Evolutionary conservation across 2,888 invertebrate species (phyloP).

Genomic region (Argyra leucocephala): DNA sequence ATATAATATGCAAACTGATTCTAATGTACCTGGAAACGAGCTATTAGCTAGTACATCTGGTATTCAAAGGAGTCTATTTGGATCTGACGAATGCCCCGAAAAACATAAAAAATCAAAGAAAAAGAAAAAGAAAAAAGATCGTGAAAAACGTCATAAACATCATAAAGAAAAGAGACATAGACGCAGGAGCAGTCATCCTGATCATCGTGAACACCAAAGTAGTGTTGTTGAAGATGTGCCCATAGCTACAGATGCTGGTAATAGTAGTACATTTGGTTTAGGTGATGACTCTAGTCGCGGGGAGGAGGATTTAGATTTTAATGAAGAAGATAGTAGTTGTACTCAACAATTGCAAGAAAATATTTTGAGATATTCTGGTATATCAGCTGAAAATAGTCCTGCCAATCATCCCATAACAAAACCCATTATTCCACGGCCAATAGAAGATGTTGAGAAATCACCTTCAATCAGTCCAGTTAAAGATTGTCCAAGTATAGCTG

Average conservation of each 20-base stretch:
- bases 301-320: constrained; percentile 50
- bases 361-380: constrained; percentile 38
- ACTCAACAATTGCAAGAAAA: constrained; percentile 38
- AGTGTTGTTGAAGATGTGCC: background rate
- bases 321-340: constrained; percentile 44
- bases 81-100: constrained; percentile 34
- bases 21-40: constrained; percentile 26
- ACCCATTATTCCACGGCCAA: constrained; percentile 35
- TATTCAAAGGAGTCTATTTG: background rate
- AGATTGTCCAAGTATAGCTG: background rate
- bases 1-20: constrained; percentile 20
- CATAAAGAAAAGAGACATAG: constrained; percentile 59
- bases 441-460: constrained; percentile 32
- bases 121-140: constrained; percentile 69
- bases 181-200: constrained; percentile 28
- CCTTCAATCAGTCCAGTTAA: constrained; percentile 21
- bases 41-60: constrained; percentile 11
- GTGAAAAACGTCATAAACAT: constrained; percentile 62
- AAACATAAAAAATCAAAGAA: constrained; percentile 65
- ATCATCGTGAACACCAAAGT: constrained; percentile 23
- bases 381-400: constrained; percentile 40
- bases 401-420: constrained; percentile 40
- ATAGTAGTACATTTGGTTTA: constrained; percentile 21
- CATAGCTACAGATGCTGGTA: constrained; percentile 5
- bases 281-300: constrained; percentile 50